phyloP scores from a whole-genome alignment of 2,888 invertebrate species.

The Mactromeris polynyma region DNA sequence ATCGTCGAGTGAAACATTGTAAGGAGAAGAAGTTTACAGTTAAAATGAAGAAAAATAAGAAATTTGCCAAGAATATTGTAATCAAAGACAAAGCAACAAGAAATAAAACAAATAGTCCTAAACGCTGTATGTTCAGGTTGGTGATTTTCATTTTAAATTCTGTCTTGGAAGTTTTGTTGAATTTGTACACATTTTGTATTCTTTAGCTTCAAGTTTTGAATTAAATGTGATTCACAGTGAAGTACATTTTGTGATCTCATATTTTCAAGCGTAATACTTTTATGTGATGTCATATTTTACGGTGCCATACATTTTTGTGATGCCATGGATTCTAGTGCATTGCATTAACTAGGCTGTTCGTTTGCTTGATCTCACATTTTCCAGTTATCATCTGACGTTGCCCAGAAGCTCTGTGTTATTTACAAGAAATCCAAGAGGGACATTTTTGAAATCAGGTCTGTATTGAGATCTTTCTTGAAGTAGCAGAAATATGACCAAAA shows the following conservation, averaged over 20 bases:
- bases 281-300: too few relatives aligned
- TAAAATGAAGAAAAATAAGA: not conserved
- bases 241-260: too few relatives aligned
- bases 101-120: not conserved
- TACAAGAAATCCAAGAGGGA: conserved; percentile 66
- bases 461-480: not conserved
- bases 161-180: not conserved
- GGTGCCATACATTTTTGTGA: too few relatives aligned
- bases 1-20: not conserved
- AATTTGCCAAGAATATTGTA: not conserved
- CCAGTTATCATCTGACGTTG: conserved; percentile 60
- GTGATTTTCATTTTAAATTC: not conserved
- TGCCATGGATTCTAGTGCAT: too few relatives aligned
- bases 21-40: not conserved
- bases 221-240: too few relatives aligned
- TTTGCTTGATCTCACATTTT: not conserved
- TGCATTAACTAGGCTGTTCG: too few relatives aligned
- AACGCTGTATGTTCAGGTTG: not conserved
- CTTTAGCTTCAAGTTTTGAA: too few relatives aligned
- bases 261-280: too few relatives aligned
- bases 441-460: conserved; percentile 63
- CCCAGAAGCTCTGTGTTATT: conserved; percentile 67
- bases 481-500: too few relatives aligned
- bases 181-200: too few relatives aligned
- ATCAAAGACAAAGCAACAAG: not conserved